Conservation (phyloP, 2,888 invertebrate species). For the Chymomyza caudatula region DNA sequence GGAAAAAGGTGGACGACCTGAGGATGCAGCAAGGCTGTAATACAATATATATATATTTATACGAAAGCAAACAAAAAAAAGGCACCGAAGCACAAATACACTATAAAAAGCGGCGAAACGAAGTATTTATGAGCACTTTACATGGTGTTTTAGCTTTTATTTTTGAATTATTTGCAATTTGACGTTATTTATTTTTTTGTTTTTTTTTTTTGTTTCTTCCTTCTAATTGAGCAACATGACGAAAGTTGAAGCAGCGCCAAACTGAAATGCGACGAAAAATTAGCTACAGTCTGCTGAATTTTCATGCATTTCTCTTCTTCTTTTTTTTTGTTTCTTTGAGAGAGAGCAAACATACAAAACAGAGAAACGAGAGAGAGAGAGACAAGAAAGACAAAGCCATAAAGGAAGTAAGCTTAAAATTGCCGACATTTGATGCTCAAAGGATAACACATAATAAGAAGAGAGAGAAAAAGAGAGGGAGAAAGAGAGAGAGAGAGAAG, state of each 20-base stretch:
- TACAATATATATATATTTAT: background rate
- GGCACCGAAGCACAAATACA: background rate
- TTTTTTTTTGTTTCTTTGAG: background rate
- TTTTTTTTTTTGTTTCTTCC: background rate
- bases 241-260: background rate
- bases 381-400: constrained; percentile 15
- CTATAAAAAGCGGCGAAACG: background rate
- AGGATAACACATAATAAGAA: constrained; percentile 7
- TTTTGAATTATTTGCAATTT: background rate
- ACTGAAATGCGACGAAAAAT: constrained; percentile 27
- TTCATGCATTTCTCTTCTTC: constrained; percentile 15
- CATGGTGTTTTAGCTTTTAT: background rate
- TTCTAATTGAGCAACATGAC: background rate
- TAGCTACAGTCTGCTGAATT: constrained; percentile 47
- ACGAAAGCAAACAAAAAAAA: background rate
- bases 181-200: background rate
- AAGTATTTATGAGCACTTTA: background rate
- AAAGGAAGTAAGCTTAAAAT: constrained; percentile 28
- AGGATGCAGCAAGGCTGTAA: constrained; percentile 6
- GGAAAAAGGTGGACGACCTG: constrained; percentile 60
- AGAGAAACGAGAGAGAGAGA: constrained; percentile 16
- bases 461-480: constrained; percentile 10
- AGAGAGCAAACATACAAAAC: constrained; percentile 28
- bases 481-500: background rate
- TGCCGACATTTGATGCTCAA: background rate